Base-by-base conservation (phyloP, 1,140 invertebrate species). In the Lordiphosa collinella region DNA sequence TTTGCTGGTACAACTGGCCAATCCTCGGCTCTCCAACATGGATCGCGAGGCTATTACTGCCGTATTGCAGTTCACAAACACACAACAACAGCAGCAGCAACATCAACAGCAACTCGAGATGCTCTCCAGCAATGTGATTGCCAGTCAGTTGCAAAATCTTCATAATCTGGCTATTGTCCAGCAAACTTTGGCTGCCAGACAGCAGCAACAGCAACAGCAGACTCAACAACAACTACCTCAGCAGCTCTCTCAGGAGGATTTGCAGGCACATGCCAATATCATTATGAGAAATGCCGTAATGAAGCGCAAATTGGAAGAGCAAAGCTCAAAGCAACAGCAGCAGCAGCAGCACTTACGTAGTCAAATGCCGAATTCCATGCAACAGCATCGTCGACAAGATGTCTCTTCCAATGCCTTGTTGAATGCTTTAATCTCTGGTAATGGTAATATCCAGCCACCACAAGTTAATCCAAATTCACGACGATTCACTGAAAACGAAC, bases 271-370 rank as follows among this genome's bases (percentile, higher is more conserved):
- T 62, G 74, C 86, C 13, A 88, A 88, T 50, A 52, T 84, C 4
- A 88, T 88, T 54, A 88, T 88, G 82, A 78, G 86, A 22, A 88
- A 88, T 64, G 86, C 86, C 1, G 76, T 88, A 16, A 76, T 88
- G 32, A 88, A 88, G 43, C 78, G 86, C n/a, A 86, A 86, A 51
- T 62, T 88, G 38, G 86, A 88, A 36, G 86, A 88, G 16, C 86
- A 88, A 63, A 67, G 60, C 11, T 59, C 18, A 64, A 54, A 35
- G 14, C 65, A 58, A 14, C 52, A 68, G 50, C 35, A n/a, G n/a
- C 44, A 44, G 11, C 53, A 35, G n/a, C 71, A 59, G 5, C 32
- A 54, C 12, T 12, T 51, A 29, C 76, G 71, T 13, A 37, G 13
- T 2, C 51, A 59, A 32, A 37, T 71, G 8, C 63, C 41, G 2